Conservation (phyloP, 2,113 vertebrate species). For the Xenotilapia flavipinnis region DNA sequence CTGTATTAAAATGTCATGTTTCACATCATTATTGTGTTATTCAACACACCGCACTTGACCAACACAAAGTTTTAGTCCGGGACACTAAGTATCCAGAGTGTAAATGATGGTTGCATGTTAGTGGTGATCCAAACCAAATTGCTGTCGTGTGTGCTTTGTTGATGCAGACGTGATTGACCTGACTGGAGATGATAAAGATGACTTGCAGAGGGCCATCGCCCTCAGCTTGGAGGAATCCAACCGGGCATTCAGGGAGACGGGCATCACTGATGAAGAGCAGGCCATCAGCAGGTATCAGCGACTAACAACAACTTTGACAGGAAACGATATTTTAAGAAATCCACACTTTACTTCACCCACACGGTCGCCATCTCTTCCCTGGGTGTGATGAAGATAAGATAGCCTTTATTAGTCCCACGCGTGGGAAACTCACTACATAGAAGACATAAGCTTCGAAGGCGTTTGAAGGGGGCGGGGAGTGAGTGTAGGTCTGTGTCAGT, state of each 20-base stretch:
- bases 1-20: background rate
- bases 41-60: background rate
- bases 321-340: background rate
- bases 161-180: conserved; percentile 96
- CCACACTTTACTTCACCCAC: background rate
- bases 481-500: background rate
- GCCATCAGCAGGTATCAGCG: conserved; percentile 87
- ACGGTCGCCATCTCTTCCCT: accelerated
- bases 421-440: background rate
- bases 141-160: background rate
- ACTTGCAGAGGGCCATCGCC: conserved; percentile 97
- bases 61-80: background rate
- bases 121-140: background rate
- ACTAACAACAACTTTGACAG: background rate
- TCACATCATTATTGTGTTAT: background rate
- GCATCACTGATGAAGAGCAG: conserved; percentile 98
- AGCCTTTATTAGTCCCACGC: background rate
- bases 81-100: no score
- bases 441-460: accelerated
- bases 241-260: conserved; percentile 95
- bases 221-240: conserved; percentile 98
- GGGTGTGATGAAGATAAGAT: background rate
- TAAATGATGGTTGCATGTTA: accelerated
- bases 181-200: conserved; percentile 99
- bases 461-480: background rate